These are phyloP conservation scores for Drepana falcataria DNA, from an alignment of 2,888 invertebrate genomes.

Conservation along the genomic window DNA sequence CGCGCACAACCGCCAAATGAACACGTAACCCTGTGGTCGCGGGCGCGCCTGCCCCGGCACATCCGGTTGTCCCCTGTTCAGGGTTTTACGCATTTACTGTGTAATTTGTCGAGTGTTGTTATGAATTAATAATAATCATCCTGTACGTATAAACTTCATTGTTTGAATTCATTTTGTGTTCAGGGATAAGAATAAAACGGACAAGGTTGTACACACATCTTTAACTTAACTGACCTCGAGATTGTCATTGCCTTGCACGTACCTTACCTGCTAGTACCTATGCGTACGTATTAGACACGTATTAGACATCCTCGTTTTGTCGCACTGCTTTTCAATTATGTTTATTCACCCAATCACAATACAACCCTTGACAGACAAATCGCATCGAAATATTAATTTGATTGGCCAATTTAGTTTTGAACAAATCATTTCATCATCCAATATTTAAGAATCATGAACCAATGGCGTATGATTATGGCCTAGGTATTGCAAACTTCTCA, in stretches of 20 bases:
- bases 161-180: constrained; percentile 12
- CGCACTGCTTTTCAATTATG: too few relatives aligned
- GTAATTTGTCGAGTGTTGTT: constrained; percentile 29
- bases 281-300: too few relatives aligned
- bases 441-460: too few relatives aligned
- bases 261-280: too few relatives aligned
- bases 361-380: too few relatives aligned
- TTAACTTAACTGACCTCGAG: not conserved
- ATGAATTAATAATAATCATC: constrained; percentile 25
- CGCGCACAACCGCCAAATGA: constrained; percentile 29
- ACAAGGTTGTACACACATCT: not conserved
- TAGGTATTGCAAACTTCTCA: too few relatives aligned
- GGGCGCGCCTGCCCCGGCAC: constrained; percentile 29
- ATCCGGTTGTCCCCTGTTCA: constrained; percentile 51
- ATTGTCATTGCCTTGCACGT: not conserved
- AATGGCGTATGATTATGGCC: too few relatives aligned
- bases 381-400: too few relatives aligned
- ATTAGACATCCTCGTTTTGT: too few relatives aligned
- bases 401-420: too few relatives aligned
- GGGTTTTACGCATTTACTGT: constrained; percentile 35
- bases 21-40: constrained; percentile 57
- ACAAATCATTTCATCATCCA: too few relatives aligned
- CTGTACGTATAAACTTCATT: not conserved
- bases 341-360: too few relatives aligned
- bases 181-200: constrained; percentile 8